A percentile compares a stretch with the other conserved stretches of the same genome.
phyloP scores from a whole-genome alignment of 1,140 invertebrate genomes.

The Melipona quadrifasciata region DNA sequence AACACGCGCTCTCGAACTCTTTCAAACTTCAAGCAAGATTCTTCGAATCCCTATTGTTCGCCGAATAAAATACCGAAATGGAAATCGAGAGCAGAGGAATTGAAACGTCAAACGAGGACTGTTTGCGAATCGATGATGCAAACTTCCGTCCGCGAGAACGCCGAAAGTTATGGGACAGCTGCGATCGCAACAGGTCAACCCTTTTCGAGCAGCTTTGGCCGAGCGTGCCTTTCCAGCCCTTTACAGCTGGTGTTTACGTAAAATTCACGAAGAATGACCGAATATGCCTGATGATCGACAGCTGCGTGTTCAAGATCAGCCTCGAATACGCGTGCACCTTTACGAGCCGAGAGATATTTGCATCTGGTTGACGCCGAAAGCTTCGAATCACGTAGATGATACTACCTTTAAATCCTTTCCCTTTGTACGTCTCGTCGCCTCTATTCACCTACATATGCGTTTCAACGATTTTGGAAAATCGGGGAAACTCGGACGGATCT shows the following conservation, averaged over 20 bases:
- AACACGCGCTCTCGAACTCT: background rate
- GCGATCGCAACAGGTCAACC: constrained; percentile 72
- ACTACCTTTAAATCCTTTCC: background rate
- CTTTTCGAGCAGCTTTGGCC: constrained; percentile 52
- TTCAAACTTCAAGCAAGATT: background rate
- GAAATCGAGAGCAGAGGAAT: background rate
- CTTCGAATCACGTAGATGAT: constrained; percentile 41
- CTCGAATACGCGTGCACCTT: background rate
- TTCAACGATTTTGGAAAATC: background rate
- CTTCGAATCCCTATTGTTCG: background rate
- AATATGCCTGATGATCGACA: constrained; percentile 50
- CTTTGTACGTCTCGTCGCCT: background rate
- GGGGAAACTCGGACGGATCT: background rate
- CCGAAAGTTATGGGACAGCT: constrained; percentile 58
- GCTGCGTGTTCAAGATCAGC: constrained; percentile 26
- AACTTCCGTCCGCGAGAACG: constrained; percentile 14
- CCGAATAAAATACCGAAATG: background rate
- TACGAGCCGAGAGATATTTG: constrained; percentile 47
- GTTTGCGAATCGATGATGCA: constrained; percentile 46
- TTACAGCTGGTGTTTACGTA: constrained; percentile 76
- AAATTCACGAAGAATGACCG: constrained; percentile 66
- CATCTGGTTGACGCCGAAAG: constrained; percentile 43
- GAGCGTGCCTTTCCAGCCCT: constrained; percentile 40
- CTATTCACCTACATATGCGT: too few species aligned
- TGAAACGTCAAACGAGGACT: background rate